Percentiles rank a stretch among this genome's conserved stretches.
phyloP scores from a whole-genome alignment of 2,888 invertebrate species.

The Helobdella robusta region DNA sequence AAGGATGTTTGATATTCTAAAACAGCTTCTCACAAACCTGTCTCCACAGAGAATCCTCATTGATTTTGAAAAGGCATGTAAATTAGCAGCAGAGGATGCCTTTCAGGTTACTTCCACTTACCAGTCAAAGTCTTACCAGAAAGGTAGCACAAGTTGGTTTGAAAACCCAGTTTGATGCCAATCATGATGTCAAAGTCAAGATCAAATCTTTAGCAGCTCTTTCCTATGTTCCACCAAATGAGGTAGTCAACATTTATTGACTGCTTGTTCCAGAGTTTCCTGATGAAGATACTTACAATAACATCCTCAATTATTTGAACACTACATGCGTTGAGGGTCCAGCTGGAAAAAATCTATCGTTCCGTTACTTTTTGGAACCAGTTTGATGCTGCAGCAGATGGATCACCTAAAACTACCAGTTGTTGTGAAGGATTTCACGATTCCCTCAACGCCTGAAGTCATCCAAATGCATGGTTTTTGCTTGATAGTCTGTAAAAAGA shows the following conservation, averaged over 20 bases:
- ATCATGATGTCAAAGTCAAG: not conserved
- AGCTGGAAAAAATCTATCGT: no score
- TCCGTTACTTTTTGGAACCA: no score
- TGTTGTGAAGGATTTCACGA: not conserved
- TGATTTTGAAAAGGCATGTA: constrained; percentile 12
- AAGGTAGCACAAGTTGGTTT: not conserved
- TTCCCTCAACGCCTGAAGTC: not conserved
- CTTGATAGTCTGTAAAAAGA: no score
- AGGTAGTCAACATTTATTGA: no score
- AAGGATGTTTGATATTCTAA: constrained; percentile 1
- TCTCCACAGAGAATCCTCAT: not conserved
- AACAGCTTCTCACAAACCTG: not conserved
- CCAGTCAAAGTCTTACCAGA: constrained; percentile 4
- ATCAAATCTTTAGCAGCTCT: not conserved
- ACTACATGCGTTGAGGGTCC: no score
- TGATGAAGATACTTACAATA: no score
- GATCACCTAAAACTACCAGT: not conserved
- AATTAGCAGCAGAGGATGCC: not conserved
- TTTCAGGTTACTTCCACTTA: no score
- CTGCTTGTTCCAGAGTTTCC: no score
- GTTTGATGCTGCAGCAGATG: not conserved
- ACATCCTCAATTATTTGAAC: no score
- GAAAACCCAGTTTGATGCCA: not conserved
- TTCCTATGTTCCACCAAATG: constrained; percentile 1
- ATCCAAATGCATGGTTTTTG: no score